phyloP scores from a whole-genome alignment of 2,113 vertebrate genomes.

The Scartelaos histophorus region DNA sequence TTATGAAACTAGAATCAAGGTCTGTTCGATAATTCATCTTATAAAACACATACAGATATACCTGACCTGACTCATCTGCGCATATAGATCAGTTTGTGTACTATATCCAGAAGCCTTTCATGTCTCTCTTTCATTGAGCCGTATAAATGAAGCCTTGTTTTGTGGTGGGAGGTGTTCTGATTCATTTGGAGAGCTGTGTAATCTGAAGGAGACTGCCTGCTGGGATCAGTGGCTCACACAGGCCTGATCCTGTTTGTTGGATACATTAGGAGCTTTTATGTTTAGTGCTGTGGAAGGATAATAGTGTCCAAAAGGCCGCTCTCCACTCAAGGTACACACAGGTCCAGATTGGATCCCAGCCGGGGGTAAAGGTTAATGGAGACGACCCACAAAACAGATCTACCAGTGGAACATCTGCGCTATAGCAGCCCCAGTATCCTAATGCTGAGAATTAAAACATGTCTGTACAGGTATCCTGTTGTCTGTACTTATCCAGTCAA shows the following conservation, averaged over 20 bases:
- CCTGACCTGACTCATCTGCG: neutral
- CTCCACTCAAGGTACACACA: conserved; percentile 49
- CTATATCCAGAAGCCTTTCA: neutral
- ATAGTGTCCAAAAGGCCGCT: conserved; percentile 37
- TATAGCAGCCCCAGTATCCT: conserved; percentile 19
- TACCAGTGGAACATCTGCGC: conserved; percentile 45
- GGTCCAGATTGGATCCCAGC: conserved; percentile 77
- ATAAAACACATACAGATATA: neutral
- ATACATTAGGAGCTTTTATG: conserved; percentile 40
- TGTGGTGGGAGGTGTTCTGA: neutral
- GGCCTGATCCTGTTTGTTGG: conserved; percentile 38
- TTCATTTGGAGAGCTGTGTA: conserved; percentile 1
- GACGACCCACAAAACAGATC: conserved; percentile 57
- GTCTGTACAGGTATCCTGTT: too few species aligned
- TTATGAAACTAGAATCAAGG: too few species aligned
- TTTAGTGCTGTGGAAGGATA: conserved; percentile 39
- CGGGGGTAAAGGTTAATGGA: conserved; percentile 76
- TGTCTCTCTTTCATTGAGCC: neutral
- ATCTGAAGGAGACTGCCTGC: conserved; percentile 5
- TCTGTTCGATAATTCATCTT: neutral
- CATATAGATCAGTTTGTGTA: neutral
- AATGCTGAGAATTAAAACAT: too few species aligned
- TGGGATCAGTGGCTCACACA: conserved; percentile 13
- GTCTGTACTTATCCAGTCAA: too few species aligned
- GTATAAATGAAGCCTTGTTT: neutral